Conservation (phyloP, 92 coral and sea anemone genomes). For the Phymanthus crucifer region DNA sequence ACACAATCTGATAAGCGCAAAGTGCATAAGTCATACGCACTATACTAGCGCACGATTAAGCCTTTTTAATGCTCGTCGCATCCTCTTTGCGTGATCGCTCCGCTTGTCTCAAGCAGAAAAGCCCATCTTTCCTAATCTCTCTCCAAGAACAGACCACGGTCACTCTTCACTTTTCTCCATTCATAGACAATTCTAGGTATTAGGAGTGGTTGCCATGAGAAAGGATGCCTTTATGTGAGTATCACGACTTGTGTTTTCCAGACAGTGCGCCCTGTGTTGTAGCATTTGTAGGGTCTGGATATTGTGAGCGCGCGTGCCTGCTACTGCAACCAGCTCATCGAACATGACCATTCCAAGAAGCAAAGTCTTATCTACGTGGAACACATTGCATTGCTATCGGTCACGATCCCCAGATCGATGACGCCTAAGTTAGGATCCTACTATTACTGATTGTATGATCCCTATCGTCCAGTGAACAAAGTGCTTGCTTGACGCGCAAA, state of each 20-base stretch:
- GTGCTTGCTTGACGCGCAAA: conserved; percentile 21
- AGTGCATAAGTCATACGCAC: conserved; percentile 9
- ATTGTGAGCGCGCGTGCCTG: conserved; percentile 3
- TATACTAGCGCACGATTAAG: background rate
- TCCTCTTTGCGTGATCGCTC: conserved; percentile 14
- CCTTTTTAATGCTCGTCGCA: conserved; percentile 1
- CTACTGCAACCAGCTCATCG: background rate
- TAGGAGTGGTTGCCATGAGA: background rate
- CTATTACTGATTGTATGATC: conserved; percentile 18
- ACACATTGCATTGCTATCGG: conserved; percentile 39
- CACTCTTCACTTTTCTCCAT: background rate
- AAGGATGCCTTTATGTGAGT: conserved; percentile 6
- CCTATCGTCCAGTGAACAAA: conserved; percentile 26
- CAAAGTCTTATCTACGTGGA: conserved; percentile 17
- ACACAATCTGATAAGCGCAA: conserved; percentile 11
- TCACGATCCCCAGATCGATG: conserved; percentile 32
- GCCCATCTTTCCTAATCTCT: conserved; percentile 2
- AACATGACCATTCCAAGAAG: background rate
- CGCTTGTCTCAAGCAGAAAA: background rate
- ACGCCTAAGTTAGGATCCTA: conserved; percentile 27
- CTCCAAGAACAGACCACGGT: background rate
- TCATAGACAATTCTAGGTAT: background rate
- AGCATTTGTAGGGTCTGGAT: background rate
- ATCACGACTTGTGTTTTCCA: background rate
- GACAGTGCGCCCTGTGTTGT: background rate